These are phyloP conservation scores for Bombus difficillimus DNA, from an alignment of 1,140 invertebrate genomes.

Conservation along the genomic window DNA sequence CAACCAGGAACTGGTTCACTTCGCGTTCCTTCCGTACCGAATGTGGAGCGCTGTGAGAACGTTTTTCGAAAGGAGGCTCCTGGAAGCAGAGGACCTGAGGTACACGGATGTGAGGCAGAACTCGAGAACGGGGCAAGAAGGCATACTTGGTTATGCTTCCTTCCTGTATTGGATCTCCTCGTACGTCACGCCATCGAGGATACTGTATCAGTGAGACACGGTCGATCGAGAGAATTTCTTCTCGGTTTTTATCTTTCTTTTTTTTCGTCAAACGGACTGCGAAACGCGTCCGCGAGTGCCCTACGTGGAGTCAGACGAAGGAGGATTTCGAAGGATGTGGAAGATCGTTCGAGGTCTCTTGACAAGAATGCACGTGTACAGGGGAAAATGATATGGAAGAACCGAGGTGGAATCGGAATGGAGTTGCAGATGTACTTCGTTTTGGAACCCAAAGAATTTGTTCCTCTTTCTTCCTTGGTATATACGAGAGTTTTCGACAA, in stretches of 20 bases:
- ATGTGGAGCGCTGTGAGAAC: conserved; percentile 82
- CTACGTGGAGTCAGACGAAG: neutral
- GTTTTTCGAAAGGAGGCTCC: conserved; percentile 52
- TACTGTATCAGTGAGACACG: conserved; percentile 66
- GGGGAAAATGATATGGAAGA: too few relatives aligned
- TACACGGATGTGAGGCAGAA: conserved; percentile 19
- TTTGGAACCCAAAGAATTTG: too few relatives aligned
- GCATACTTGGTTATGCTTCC: conserved; percentile 94
- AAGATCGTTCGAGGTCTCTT: too few relatives aligned
- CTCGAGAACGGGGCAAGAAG: conserved; percentile 74
- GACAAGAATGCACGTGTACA: too few relatives aligned
- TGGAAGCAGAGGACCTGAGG: conserved; percentile 49
- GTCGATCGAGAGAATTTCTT: neutral
- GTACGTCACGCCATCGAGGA: conserved; percentile 85
- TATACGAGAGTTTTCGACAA: neutral
- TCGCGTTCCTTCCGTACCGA: conserved; percentile 91
- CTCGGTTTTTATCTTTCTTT: neutral
- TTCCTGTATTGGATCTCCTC: conserved; percentile 89
- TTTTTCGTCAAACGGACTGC: neutral
- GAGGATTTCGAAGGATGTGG: too few relatives aligned
- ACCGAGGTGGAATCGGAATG: too few relatives aligned
- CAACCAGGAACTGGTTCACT: conserved; percentile 93
- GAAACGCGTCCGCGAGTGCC: conserved; percentile 22
- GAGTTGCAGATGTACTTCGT: neutral
- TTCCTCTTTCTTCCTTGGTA: neutral